Evolutionary conservation across 2,797 vertebrate species (phyloP), one percentile per base, ranked within the genome.

Genomic region (Hybognathus amarus): DNA sequence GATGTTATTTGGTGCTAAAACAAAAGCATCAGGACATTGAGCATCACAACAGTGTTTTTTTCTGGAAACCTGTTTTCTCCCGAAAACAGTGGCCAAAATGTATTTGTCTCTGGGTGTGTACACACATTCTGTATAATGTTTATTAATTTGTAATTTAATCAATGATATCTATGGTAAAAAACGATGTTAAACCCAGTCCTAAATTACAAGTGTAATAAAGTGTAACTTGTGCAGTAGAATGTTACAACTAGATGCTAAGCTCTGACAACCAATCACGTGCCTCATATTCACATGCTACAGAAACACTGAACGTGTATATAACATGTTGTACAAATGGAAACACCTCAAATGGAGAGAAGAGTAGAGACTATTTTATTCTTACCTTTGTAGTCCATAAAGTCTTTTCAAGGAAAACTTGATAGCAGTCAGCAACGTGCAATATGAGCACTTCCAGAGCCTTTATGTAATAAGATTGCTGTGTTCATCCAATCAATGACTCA

Each of bases 1-100:
- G 18, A 71, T 18, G 24, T 69, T 18, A 3, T 33, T 47, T 38
- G 20, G 20, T 22, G 30, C n/a, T 24, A 33, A 27, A 71, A 47
- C 20, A 80, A 80, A 42, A 80, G 67, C 52, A n/a, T 61, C 5
- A 61, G 24, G 52, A 80, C 24, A 30, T 59, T 59, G n/a, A 59
- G n/a, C n/a, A 13, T 59, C n/a, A 59, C 4, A 5, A 59, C n/a
- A n/a, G 22, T n/a, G 36, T 47, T 47, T 38, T 1, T 1, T 27
- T 69, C 36, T 56, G 66, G 6, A 56, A 20, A 30, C 9, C 1
- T 18, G 22, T 42, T 27, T 68, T 79, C 5, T 30, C 17, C 9
- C 4, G n/a, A 69, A 11, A 79, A 45, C 17, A 45, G 38, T 24
- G 33, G 33, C 64, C 18, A 2, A n/a, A 56, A n/a, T 56, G 0